Percentiles rank a stretch among this genome's conserved stretches.
These are phyloP conservation scores for Cosmopolites sordidus DNA, from an alignment of 2,888 invertebrate species.

Conservation along the genomic window DNA sequence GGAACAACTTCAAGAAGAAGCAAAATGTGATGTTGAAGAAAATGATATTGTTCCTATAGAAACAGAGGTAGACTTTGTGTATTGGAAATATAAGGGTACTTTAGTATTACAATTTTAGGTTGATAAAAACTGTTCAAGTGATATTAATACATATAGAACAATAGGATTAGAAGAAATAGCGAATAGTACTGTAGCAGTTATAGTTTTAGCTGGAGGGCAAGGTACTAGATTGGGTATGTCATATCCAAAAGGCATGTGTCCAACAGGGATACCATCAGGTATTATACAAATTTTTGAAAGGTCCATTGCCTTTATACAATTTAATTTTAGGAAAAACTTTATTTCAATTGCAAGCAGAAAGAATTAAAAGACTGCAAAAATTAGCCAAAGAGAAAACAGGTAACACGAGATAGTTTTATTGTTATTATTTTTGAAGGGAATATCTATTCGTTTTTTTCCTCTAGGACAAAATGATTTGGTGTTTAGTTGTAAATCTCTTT, in stretches of 20 bases:
- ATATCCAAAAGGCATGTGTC: constrained; percentile 96
- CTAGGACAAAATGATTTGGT: neutral
- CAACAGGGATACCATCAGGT: constrained; percentile 81
- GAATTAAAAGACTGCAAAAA: constrained; percentile 72
- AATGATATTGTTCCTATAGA: constrained; percentile 15
- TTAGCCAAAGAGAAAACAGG: constrained; percentile 67
- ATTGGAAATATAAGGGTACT: constrained; percentile 68
- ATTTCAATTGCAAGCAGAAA: constrained; percentile 93
- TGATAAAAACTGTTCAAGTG: constrained; percentile 57
- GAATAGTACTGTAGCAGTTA: constrained; percentile 71
- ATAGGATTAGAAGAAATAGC: constrained; percentile 61
- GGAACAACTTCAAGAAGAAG: constrained; percentile 30
- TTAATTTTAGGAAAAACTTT: constrained; percentile 62
- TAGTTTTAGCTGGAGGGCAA: constrained; percentile 95
- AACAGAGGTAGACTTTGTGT: constrained; percentile 59
- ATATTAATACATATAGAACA: constrained; percentile 63
- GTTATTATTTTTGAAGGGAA: neutral
- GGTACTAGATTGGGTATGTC: constrained; percentile 92
- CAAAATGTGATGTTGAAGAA: constrained; percentile 3
- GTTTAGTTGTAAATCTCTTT: too few relatives aligned
- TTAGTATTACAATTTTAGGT: constrained; percentile 55
- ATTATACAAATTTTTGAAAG: too few relatives aligned
- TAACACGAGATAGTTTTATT: constrained; percentile 11
- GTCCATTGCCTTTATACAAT: too few relatives aligned
- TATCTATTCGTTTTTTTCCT: constrained; percentile 1